These are phyloP conservation scores for Lynx canadensis DNA, from an alignment of 2,113 vertebrate species.

Conservation along the genomic window DNA sequence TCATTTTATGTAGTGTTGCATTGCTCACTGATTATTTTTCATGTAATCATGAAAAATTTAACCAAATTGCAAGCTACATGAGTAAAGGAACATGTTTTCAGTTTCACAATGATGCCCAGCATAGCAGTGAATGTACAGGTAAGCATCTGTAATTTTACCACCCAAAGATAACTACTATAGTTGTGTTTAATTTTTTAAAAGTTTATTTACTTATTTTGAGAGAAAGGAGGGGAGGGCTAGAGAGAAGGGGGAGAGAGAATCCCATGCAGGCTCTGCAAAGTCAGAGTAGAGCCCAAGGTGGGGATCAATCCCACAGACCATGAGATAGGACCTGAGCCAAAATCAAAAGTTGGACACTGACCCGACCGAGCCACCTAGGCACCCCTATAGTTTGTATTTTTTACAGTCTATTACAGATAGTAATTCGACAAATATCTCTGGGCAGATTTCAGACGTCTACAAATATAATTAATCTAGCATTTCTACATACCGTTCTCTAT, in stretches of 20 bases:
- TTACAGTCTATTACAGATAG: neutral
- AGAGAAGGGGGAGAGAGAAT: too few species aligned
- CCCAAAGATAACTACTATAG: neutral
- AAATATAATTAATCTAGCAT: neutral
- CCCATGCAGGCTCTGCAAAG: too few species aligned
- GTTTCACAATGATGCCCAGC: neutral
- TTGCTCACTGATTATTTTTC: constrained; percentile 7
- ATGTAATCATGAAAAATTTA: neutral
- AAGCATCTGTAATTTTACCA: neutral
- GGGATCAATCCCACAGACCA: too few species aligned
- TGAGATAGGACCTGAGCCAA: too few species aligned
- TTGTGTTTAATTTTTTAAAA: neutral
- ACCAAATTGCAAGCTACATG: neutral
- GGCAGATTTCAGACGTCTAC: neutral
- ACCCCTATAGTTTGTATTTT: neutral
- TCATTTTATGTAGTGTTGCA: neutral
- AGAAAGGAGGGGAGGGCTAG: too few species aligned
- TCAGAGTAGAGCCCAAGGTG: too few species aligned
- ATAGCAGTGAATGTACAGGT: neutral
- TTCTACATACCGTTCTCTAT: neutral
- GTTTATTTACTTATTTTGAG: too few species aligned
- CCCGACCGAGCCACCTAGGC: too few species aligned
- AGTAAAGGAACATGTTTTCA: neutral
- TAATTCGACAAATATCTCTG: neutral
- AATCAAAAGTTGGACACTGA: too few species aligned